phyloP scores from a whole-genome alignment of 1,140 invertebrate genomes.

The Pseudomyrmex cubaensis region DNA sequence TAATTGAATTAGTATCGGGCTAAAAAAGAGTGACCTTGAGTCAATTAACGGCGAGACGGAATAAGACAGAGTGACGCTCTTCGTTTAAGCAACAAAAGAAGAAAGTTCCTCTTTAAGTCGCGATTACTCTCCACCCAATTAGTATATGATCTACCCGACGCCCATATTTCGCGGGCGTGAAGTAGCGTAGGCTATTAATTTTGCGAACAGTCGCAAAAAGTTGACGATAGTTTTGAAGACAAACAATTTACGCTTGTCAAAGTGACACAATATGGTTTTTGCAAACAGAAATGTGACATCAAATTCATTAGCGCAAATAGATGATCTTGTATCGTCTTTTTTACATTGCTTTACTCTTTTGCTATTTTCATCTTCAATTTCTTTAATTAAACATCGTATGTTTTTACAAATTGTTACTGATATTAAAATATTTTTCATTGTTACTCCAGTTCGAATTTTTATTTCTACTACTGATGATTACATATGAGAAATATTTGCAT shows the following conservation, averaged over 20 bases:
- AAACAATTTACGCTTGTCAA: too few relatives aligned
- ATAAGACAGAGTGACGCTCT: constrained; percentile 50
- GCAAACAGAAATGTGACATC: background rate
- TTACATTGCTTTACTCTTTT: too few relatives aligned
- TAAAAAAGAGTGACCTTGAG: constrained; percentile 58
- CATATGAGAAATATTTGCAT: background rate
- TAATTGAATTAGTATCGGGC: constrained; percentile 57
- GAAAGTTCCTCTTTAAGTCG: constrained; percentile 52
- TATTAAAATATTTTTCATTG: background rate
- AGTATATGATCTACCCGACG: background rate
- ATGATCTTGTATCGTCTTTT: too few relatives aligned
- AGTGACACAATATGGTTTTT: background rate
- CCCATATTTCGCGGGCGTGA: constrained; percentile 26
- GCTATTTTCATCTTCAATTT: too few relatives aligned
- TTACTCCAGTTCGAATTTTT: background rate
- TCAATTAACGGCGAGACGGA: constrained; percentile 55
- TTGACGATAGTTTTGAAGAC: background rate
- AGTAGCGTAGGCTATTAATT: constrained; percentile 14
- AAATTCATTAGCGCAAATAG: too few relatives aligned
- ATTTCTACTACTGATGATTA: background rate
- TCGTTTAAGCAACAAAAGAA: constrained; percentile 32
- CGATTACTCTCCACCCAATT: constrained; percentile 11
- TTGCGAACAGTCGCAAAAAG: background rate
- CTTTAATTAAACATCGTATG: too few relatives aligned
- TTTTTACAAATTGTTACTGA: background rate